Percentiles rank a stretch among this genome's conserved stretches.
These are phyloP conservation scores for Sesamia nonagrioides DNA, from an alignment of 1,140 invertebrate species.

Conservation along the genomic window DNA sequence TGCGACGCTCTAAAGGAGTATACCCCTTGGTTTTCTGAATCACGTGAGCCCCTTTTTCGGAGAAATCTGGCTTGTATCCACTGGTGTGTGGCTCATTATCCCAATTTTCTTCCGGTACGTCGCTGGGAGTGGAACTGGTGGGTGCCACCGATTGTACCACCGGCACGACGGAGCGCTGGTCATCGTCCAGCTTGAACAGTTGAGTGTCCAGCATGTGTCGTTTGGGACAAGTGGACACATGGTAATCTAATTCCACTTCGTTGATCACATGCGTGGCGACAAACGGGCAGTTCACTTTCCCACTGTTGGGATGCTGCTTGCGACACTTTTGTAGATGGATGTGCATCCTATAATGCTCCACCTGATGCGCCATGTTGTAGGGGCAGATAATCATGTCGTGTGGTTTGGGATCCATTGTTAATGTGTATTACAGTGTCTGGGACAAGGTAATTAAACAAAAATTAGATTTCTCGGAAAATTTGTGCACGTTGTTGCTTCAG, in stretches of 20 bases:
- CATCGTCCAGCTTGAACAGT: conserved; percentile 65
- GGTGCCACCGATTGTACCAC: too few species aligned
- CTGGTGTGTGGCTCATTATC: too few species aligned
- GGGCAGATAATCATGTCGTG: conserved; percentile 74
- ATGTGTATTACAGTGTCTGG: too few species aligned
- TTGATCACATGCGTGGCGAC: conserved; percentile 75
- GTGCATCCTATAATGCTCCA: conserved; percentile 74
- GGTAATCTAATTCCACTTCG: conserved; percentile 73
- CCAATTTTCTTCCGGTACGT: conserved; percentile 63
- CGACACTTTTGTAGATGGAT: conserved; percentile 79
- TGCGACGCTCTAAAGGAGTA: conserved; percentile 73
- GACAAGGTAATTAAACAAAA: too few species aligned
- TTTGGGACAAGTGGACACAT: conserved; percentile 66
- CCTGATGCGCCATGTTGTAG: conserved; percentile 72
- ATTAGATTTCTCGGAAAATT: too few species aligned
- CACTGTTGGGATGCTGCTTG: conserved; percentile 67
- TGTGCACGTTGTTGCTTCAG: too few species aligned
- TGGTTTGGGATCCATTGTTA: conserved; percentile 52
- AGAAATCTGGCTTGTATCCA: conserved; percentile 70
- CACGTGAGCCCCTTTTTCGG: conserved; percentile 64
- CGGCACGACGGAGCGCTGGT: conserved; percentile 54
- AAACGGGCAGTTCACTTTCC: conserved; percentile 72
- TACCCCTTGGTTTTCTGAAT: conserved; percentile 71
- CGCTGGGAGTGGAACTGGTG: conserved; percentile 1
- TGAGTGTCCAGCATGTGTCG: conserved; percentile 65